Evolutionary conservation across 2,113 vertebrate genomes (phyloP).

Genomic region (Salvelinus namaycush): DNA sequence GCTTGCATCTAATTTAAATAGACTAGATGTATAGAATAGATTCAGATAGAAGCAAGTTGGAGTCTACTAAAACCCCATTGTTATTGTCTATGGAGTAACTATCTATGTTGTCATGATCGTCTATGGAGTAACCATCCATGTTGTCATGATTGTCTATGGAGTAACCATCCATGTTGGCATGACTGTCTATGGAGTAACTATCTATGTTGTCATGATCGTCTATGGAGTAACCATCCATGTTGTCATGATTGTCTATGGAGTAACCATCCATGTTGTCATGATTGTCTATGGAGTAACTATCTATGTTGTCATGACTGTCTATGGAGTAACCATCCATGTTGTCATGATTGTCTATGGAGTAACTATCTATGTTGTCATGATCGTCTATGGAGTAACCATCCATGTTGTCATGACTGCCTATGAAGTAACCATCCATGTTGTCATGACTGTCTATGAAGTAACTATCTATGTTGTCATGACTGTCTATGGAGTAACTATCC

Average conservation of each 20-base stretch:
- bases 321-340: constrained; percentile 16
- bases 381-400: background rate
- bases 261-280: background rate
- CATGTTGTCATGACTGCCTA: background rate
- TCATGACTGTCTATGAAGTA: background rate
- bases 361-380: too few relatives aligned
- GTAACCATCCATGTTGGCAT: too few relatives aligned
- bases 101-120: too few relatives aligned
- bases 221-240: background rate
- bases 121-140: constrained; percentile 9
- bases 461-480: background rate
- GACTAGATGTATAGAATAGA: background rate
- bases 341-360: too few relatives aligned
- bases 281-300: background rate
- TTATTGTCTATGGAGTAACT: too few relatives aligned
- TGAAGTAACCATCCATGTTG: background rate
- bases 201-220: too few relatives aligned
- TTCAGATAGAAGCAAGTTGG: background rate
- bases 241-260: background rate
- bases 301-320: background rate
- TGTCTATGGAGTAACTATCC: constrained; percentile 26
- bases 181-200: too few relatives aligned
- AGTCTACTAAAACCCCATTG: background rate
- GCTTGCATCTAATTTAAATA: background rate
- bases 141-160: constrained; percentile 7